Conservation (phyloP, 2,888 invertebrate genomes). For the Caenorhabditis afra region DNA sequence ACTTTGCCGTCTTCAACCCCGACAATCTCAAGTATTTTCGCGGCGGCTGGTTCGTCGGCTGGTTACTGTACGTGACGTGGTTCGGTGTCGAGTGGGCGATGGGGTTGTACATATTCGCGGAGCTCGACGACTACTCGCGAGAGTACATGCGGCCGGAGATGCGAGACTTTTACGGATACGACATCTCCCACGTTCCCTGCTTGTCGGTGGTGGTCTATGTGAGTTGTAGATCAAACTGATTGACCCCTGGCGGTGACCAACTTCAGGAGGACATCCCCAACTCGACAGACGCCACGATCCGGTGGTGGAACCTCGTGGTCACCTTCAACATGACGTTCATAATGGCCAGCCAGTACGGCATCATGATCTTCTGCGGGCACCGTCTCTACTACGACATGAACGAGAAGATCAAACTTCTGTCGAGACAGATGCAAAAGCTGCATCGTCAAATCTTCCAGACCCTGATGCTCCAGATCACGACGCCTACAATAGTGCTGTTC, state of each 20-base stretch:
- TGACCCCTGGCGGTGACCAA: too few species aligned
- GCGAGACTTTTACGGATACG: background rate
- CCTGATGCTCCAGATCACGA: constrained; percentile 26
- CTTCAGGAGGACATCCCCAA: background rate
- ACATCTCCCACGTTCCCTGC: constrained; percentile 3
- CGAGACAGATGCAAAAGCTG: constrained; percentile 18
- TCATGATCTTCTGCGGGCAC: constrained; percentile 30
- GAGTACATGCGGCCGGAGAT: constrained; percentile 17
- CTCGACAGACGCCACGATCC: background rate
- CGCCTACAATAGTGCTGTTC: constrained; percentile 30
- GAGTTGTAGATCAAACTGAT: background rate
- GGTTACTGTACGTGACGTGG: constrained; percentile 10
- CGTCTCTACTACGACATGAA: constrained; percentile 4
- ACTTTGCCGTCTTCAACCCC: constrained; percentile 21
- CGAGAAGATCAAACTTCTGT: constrained; percentile 4
- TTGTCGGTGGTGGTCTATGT: constrained; percentile 7
- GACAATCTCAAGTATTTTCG: constrained; percentile 3
- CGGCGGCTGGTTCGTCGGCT: background rate
- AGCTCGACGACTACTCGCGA: background rate
- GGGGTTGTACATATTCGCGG: background rate
- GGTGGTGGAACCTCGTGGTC: constrained; percentile 27
- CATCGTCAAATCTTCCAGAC: constrained; percentile 35
- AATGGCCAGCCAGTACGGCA: constrained; percentile 24
- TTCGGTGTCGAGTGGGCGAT: constrained; percentile 3
- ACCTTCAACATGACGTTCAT: constrained; percentile 25